A percentile compares a stretch with the other conserved stretches of the same genome.
phyloP scores from a whole-genome alignment of 2,797 vertebrate species.

The Psittacula echo region DNA sequence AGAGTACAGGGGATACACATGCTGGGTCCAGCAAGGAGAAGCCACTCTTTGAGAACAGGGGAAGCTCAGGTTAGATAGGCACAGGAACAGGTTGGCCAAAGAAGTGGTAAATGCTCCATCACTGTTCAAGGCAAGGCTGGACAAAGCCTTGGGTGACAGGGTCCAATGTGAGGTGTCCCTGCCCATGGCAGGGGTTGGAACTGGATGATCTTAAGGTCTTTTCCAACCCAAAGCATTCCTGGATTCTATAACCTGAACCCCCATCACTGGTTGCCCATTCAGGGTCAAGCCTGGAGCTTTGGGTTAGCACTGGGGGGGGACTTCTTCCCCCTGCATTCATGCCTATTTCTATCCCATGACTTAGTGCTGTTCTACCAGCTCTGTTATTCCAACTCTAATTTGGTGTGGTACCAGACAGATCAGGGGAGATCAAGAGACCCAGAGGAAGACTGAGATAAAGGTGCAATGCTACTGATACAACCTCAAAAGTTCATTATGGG shows the following conservation, averaged over 20 bases:
- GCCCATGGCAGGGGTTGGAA: background rate
- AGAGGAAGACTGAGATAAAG: background rate
- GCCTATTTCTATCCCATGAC: background rate
- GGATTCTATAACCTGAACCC: background rate
- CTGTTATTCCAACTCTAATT: background rate
- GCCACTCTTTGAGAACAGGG: background rate
- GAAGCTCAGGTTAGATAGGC: background rate
- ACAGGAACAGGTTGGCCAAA: background rate
- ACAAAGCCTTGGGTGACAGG: background rate
- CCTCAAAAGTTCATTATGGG: background rate
- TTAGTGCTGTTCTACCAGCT: background rate
- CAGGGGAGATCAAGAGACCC: background rate
- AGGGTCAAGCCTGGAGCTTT: background rate
- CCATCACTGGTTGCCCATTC: too few relatives aligned
- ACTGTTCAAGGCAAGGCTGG: background rate
- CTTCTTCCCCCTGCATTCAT: accelerated
- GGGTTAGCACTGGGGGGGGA: background rate
- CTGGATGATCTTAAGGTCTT: background rate
- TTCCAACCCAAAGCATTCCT: background rate
- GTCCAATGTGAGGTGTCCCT: background rate
- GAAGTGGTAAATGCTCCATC: background rate
- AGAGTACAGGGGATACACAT: background rate
- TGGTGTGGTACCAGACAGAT: background rate
- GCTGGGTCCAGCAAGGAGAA: background rate
- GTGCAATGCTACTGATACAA: too few relatives aligned